phyloP scores from a whole-genome alignment of 2,113 vertebrate genomes.

The Hippocampus barbouri region DNA sequence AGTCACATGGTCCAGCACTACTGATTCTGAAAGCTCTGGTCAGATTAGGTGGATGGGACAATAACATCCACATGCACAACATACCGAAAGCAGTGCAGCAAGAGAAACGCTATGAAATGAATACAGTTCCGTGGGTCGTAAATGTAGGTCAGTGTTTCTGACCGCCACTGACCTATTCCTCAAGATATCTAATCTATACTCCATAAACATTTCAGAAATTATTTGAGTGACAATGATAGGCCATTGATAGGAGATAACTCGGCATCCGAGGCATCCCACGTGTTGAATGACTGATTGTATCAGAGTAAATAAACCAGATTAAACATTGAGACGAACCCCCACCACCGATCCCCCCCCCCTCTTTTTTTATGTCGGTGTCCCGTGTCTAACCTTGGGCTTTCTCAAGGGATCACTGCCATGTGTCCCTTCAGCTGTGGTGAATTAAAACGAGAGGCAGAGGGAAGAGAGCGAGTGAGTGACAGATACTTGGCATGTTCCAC shows the following conservation, averaged over 20 bases:
- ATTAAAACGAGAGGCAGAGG: slow-evolving; percentile 41
- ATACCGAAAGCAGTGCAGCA: no score
- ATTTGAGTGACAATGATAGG: neutral
- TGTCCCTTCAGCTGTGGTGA: slow-evolving; percentile 71
- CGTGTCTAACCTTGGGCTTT: slow-evolving; percentile 60
- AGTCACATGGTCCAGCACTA: neutral
- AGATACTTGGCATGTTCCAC: slow-evolving; percentile 30
- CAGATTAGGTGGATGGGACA: neutral
- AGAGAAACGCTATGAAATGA: neutral
- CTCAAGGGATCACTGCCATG: slow-evolving; percentile 59
- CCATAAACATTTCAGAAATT: neutral
- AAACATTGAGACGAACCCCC: slow-evolving; percentile 33
- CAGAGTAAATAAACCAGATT: slow-evolving; percentile 43
- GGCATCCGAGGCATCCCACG: slow-evolving; percentile 10
- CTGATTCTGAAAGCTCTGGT: neutral
- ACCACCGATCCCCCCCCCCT: neutral
- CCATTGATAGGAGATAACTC: neutral
- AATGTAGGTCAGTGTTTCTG: neutral
- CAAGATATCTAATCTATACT: neutral
- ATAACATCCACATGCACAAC: neutral
- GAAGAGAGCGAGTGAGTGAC: slow-evolving; percentile 13
- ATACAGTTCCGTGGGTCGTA: neutral
- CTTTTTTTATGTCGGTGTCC: slow-evolving; percentile 40
- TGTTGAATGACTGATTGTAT: slow-evolving; percentile 33
- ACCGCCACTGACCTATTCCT: neutral